Base-by-base conservation (phyloP, 2,113 vertebrate genomes). In the Zapornia atra region DNA sequence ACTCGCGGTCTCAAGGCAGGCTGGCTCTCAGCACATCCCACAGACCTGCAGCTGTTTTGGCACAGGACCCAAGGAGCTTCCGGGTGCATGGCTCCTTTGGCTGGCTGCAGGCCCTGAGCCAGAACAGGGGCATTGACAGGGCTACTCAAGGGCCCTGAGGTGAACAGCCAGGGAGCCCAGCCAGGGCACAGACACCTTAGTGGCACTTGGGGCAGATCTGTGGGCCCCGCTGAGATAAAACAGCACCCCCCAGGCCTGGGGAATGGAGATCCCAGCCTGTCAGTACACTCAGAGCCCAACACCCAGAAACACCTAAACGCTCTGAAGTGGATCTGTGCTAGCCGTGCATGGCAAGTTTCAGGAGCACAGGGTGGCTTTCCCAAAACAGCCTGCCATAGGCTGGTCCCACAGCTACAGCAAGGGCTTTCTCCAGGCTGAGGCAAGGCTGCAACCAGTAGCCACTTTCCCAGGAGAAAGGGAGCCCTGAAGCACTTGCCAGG, bases 1-100 rank as follows among this genome's bases (percentile, higher is more conserved):
- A 7, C 1, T 2, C 8, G 15, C 11, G 1, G 0, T 14, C 57
- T 20, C 38, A 16, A 51, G 0, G 1, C 18, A 24, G 11, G 18
- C 21, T 1, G 1, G 44, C 15, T 26, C 71, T 70, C 54, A 20
- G 34, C 26, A 44, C 40, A 26, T n/a, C 40, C 0, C 0, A 26
- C 15, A 25, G 50, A 46, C 16, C 36, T 18, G 15, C 25, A 28
- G 20, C 9, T 16, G 25, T 60, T 70, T 15, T 42, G 64, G 36
- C 1, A 0, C 15, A 22, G n/a, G 12, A 33, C 21, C 22, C 19
- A 0, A 1, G 28, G 20, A 57, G 44, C 10, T 28, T 5, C 19
- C 11, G 22, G 19, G 10, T 20, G 2, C 9, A 53, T 15, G 12
- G 8, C 2, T 5, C 12, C 6, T 14, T 15, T 1, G 5, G n/a